Base-by-base conservation (phyloP, 2,797 vertebrate species). In the Gambelia wislizenii region DNA sequence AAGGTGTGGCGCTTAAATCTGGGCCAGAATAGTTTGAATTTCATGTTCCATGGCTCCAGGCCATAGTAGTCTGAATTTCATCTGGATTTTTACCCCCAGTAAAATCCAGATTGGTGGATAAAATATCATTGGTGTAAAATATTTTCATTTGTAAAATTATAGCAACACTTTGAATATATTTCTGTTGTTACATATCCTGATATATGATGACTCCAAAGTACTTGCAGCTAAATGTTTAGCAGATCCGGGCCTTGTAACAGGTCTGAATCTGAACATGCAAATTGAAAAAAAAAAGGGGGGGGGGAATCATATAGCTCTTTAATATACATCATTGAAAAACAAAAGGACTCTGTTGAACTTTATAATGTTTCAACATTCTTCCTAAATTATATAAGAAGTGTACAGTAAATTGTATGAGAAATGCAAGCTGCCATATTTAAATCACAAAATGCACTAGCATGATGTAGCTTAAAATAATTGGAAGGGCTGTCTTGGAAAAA, bases 251-350 rank as follows among this genome's bases (percentile, higher is more conserved):
- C 13, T 80, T 91, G 30, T 75, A 83, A 56, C 79, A 83, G 78
- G 80, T 89, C 61, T 83, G 39, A 89, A 39, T 94, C 91, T 87
- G 88, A 82, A 82, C 6, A 13, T 69, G 64, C 33, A 70, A 70
- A 52, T 33, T 84, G 64, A 9, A 70, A 70, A 69, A 49, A 69
- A 44, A 22, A 16, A n/a, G n/a, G n/a, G n/a, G n/a, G n/a, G n/a
- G n/a, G n/a, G 30, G 18, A 9, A 12, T 56, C 9, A 67, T 67
- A 6, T 67, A 44, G 25, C 7, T 75, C 36, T 8, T 2, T 52
- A 25, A 30, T 44, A 12, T 69, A 20, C 8, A 70, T 12, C 1
- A 12, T 36, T 6, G 7, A 33, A 83, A 84, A 49, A 36, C 5
- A 67, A 33, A 47, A 56, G 52, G 16, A 6, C 16, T 80, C 33